Evolutionary conservation across 2,797 vertebrate genomes (phyloP), one percentile per base, ranked within the genome.

Genomic region (Lindbergichthys nudifrons): DNA sequence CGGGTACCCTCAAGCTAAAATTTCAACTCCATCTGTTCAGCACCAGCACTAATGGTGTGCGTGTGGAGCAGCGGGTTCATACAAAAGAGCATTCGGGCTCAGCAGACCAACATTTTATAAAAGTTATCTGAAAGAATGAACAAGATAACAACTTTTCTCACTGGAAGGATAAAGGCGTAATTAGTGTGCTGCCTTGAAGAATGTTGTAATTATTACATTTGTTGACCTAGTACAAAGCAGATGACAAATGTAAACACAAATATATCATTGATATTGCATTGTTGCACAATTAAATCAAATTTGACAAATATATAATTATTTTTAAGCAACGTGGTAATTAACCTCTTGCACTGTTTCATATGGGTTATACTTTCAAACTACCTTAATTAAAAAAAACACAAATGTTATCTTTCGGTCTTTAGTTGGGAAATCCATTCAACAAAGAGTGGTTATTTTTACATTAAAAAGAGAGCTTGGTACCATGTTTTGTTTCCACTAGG

Each of bases 401-500:
- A 36, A 36, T 1, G 3, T 10, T 23, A 36, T 19, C 39, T 16
- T 16, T 45, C 11, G 7, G 5, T 43, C 4, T 45, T 41, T 8
- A 36, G 41, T 13, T 15, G 60, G 9, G 3, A 47, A 36, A 9
- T 9, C 32, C 32, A 9, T 36, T 9, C 6, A 36, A 36, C 8
- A 36, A 36, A 47, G 51, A 18, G 42, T 5, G 3, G 14, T 41
- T 21, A 3, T 41, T 14, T 42, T 21, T 18, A 13, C 10, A 70
- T 3, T 50, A 43, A 12, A 2, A 14, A 50, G n/a, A 21, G 3
- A 65, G 32, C 18, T 21, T 10, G 15, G 65, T 63, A n/a, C 5
- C 4, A 12, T 41, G 3, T 10, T 62, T 18, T 63, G 1, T 61
- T 1, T 82, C 88, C 94, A 93, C 87, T 60, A 88, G 93, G 69